Evolutionary conservation across 1,140 invertebrate genomes (phyloP).

Genomic region (Acromyrmex heyeri): DNA sequence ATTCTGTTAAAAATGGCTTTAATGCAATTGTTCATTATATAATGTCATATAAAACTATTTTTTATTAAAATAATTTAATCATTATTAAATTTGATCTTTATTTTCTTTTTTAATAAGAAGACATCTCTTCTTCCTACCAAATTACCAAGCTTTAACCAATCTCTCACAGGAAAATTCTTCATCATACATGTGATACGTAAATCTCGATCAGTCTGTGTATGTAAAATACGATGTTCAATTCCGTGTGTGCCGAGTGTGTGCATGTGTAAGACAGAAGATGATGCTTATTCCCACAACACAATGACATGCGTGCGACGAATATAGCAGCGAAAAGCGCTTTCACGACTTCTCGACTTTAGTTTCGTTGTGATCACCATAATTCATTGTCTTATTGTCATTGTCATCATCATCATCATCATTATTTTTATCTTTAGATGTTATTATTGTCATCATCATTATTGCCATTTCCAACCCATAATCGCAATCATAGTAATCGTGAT

Average conservation of each 20-base stretch:
- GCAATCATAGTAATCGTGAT: conserved; percentile 60
- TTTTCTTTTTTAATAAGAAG: not conserved
- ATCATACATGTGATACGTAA: conserved; percentile 40
- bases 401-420: not conserved
- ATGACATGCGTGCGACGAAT: conserved; percentile 53
- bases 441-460: conserved; percentile 26
- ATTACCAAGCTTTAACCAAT: conserved; percentile 77
- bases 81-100: not conserved
- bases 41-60: conserved; percentile 1
- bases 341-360: conserved; percentile 14
- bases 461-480: conserved; percentile 50
- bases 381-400: conserved; percentile 5
- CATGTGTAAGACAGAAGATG: conserved; percentile 22
- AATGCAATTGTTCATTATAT: not conserved
- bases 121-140: not conserved
- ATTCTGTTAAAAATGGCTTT: not conserved
- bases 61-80: not conserved
- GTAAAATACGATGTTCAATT: conserved; percentile 37
- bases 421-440: not conserved
- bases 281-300: conserved; percentile 31
- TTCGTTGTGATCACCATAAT: not conserved
- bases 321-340: conserved; percentile 4
- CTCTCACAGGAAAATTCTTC: conserved; percentile 63
- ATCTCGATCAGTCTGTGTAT: conserved; percentile 44
- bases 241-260: conserved; percentile 49